Percentiles rank a stretch among this genome's conserved stretches.
Conservation (phyloP, 2,888 invertebrate species). For the Pammene aurita region DNA sequence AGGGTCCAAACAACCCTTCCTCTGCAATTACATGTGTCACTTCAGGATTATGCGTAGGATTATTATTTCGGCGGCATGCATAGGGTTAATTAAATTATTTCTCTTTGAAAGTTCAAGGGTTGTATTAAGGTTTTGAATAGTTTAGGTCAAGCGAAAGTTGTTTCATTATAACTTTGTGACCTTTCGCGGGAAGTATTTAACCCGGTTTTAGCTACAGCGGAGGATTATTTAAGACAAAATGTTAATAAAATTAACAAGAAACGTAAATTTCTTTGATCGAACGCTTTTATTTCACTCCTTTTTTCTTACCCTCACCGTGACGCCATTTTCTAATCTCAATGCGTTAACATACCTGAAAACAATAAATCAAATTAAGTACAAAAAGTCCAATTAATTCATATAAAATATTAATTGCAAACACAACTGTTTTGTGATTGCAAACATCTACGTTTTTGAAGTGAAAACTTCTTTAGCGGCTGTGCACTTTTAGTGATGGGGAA, state of each 20-base stretch:
- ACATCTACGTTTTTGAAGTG: too few species aligned
- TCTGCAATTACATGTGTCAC: constrained; percentile 29
- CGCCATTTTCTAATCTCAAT: not conserved
- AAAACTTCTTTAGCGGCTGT: too few species aligned
- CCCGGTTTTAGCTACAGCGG: not conserved
- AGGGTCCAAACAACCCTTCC: constrained; percentile 14
- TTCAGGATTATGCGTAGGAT: constrained; percentile 14
- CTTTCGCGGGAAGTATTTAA: constrained; percentile 1
- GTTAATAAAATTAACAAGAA: too few species aligned
- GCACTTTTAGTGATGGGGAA: too few species aligned
- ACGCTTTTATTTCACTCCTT: too few species aligned
- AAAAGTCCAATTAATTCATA: not conserved
- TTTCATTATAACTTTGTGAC: constrained; percentile 13
- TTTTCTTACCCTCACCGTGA: not conserved
- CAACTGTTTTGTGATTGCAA: too few species aligned
- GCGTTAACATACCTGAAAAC: not conserved
- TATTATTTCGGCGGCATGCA: constrained; percentile 16
- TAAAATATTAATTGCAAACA: too few species aligned
- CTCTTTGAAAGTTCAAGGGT: constrained; percentile 12
- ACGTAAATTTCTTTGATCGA: too few species aligned
- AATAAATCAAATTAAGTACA: not conserved
- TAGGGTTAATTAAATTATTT: constrained; percentile 37
- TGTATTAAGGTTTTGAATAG: constrained; percentile 12
- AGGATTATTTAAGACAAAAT: not conserved
- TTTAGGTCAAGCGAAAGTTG: constrained; percentile 1